Base-by-base conservation (phyloP, 2,113 vertebrate genomes). In the Prionailurus bengalensis region DNA sequence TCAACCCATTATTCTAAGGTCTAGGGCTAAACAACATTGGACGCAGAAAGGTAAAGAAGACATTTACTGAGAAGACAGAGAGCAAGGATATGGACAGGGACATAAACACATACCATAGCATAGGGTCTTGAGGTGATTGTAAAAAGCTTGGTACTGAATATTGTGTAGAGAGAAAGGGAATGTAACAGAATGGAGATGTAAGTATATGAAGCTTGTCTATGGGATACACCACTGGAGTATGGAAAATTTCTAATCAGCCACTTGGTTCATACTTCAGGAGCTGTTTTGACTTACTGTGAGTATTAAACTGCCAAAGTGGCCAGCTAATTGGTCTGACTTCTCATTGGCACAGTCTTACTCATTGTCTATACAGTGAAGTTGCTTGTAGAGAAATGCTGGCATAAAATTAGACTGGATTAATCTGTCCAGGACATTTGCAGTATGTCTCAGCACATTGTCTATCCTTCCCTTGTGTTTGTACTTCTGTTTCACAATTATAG, bases 281-380 rank as follows among this genome's bases (percentile, higher is more conserved):
- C 33, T 89, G 23, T 93, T 93, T 97, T 91, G n/a, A 88, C 7
- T 78, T 82, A n/a, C 4, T 76, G 0, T 63, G 95, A 89, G 36
- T 42, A 51, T 83, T 88, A 91, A 48, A 58, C 65, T 70, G 8
- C 23, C 48, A 83, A 14, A n/a, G 7, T 94, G 12, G 5, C 1
- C 76, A 63, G 39, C 45, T 95, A 58, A 5, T 61, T 89, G 36
- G 73, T 65, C 92, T 94, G 53, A 51, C 25, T 55, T 86, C 15
- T 94, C 15, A 55, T 63, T 68, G 51, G 71, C 39, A 85, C 10
- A 73, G 15, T 31, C 31, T 94, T 82, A 58, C 15, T 48, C 48
- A 80, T 78, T 65, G 11, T 53, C 14, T 58, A 25, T 19, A 42
- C 8, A 63, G 48, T 61, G n/a, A 13, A 58, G 14, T 90, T 88